These are phyloP conservation scores for Drosophila orosa DNA, from an alignment of 1,140 invertebrate species.

Conservation along the genomic window DNA sequence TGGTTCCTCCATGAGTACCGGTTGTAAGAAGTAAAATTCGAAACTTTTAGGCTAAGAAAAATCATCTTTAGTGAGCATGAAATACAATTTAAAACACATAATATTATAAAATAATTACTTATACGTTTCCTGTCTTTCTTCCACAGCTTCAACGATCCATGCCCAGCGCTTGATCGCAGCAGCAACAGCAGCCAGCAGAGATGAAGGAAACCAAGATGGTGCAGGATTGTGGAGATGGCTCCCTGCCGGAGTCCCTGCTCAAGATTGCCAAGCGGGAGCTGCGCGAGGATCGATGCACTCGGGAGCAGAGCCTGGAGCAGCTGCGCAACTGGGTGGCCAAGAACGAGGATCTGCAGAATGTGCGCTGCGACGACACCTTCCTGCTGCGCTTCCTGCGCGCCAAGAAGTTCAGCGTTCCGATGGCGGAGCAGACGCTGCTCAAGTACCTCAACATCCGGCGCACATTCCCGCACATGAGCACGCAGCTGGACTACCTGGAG, in stretches of 20 bases:
- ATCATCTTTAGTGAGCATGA: not conserved
- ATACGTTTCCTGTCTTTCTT: not conserved
- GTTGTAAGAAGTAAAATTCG: too few relatives aligned
- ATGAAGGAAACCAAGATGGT: conserved; percentile 67
- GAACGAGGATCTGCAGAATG: conserved; percentile 88
- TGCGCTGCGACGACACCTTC: conserved; percentile 90
- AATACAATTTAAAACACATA: not conserved
- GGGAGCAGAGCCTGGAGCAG: conserved; percentile 87
- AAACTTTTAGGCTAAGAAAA: not conserved
- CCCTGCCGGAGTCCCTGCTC: conserved; percentile 83
- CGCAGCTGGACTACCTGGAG: conserved; percentile 88
- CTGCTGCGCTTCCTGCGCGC: conserved; percentile 90
- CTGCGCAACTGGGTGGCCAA: conserved; percentile 89
- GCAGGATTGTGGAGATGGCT: conserved; percentile 40
- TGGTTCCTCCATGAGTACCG: too few relatives aligned
- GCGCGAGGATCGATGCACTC: conserved; percentile 86
- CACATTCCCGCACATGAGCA: conserved; percentile 87
- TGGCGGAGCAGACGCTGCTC: conserved; percentile 91
- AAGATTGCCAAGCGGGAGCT: conserved; percentile 87
- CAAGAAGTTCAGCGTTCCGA: conserved; percentile 91
- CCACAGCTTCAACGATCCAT: conserved; percentile 27
- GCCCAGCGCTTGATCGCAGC: conserved; percentile 15
- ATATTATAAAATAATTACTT: not conserved
- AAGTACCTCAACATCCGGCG: conserved; percentile 91
- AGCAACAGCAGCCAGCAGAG: not conserved